A percentile compares a stretch with the other conserved stretches of the same genome.
Evolutionary conservation across 2,113 vertebrate genomes (phyloP).

Genomic region (Megaptera novaeangliae): DNA sequence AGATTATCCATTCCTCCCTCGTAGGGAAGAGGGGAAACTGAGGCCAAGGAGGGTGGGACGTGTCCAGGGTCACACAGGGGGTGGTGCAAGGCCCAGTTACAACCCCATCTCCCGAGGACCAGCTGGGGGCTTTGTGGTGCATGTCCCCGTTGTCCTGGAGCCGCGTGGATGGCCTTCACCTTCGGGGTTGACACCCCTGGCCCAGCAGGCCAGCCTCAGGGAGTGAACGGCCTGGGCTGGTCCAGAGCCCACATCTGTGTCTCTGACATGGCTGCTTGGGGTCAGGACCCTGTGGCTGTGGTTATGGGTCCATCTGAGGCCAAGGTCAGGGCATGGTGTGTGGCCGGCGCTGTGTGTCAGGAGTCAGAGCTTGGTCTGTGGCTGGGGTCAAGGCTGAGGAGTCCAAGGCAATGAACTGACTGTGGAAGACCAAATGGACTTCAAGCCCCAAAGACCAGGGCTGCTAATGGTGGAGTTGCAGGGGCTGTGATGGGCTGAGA

Average conservation of each 20-base stretch:
- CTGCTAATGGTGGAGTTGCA: rapidly evolving
- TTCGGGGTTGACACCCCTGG: rapidly evolving
- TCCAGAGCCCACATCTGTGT: background rate
- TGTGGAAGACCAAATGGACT: background rate
- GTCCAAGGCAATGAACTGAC: background rate
- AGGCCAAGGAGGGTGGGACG: background rate
- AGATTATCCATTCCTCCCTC: background rate
- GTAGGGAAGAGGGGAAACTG: background rate
- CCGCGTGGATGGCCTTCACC: rapidly evolving
- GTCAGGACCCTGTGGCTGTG: background rate
- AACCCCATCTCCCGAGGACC: background rate
- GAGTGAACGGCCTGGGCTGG: background rate
- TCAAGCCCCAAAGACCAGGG: background rate
- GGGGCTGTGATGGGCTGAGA: rapidly evolving
- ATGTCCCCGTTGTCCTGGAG: background rate
- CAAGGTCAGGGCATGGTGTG: background rate
- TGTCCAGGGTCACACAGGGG: background rate
- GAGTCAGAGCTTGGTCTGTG: slow-evolving; percentile 15
- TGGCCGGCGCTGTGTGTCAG: background rate
- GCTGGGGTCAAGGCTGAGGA: background rate
- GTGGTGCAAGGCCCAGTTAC: background rate
- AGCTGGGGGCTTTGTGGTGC: background rate
- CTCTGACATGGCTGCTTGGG: background rate
- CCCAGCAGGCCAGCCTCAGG: background rate
- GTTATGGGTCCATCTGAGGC: background rate